Percentiles rank a stretch among this genome's conserved stretches.
These are phyloP conservation scores for Sebastes nivosus DNA, from an alignment of 2,797 vertebrate genomes.

Conservation along the genomic window DNA sequence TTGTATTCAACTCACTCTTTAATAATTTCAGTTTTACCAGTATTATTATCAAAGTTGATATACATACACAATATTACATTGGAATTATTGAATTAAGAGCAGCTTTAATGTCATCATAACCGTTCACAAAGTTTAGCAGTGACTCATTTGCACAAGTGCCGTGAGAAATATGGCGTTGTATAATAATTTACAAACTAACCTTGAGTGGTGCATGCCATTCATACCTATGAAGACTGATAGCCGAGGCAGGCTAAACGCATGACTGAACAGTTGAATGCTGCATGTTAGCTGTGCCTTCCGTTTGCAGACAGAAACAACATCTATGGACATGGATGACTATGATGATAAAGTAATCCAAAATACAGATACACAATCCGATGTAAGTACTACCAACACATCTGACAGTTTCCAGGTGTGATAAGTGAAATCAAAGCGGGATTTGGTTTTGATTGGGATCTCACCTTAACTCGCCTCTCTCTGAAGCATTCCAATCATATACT, in stretches of 20 bases:
- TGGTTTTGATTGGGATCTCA: not conserved
- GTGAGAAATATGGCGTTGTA: not conserved
- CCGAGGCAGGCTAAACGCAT: slow-evolving; percentile 42
- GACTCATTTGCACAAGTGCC: not conserved
- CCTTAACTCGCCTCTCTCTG: not conserved
- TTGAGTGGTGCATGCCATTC: slow-evolving; percentile 25
- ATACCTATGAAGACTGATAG: not conserved
- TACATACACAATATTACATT: not conserved
- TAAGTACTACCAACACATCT: slow-evolving; percentile 75
- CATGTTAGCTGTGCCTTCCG: slow-evolving; percentile 70
- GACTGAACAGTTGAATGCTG: slow-evolving; percentile 57
- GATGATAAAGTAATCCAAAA: slow-evolving; percentile 71
- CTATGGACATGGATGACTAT: slow-evolving; percentile 77
- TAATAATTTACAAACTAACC: slow-evolving; percentile 28
- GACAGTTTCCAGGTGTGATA: not conserved
- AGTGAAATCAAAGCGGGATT: not conserved
- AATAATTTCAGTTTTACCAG: not conserved
- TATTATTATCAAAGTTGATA: not conserved
- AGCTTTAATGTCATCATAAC: not conserved
- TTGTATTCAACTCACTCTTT: not conserved
- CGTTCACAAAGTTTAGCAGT: not conserved
- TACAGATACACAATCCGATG: slow-evolving; percentile 66
- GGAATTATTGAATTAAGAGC: not conserved
- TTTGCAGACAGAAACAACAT: slow-evolving; percentile 78
- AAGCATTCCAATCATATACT: not conserved